Percentiles rank a stretch among this genome's conserved stretches.
Evolutionary conservation across 2,888 invertebrate genomes (phyloP).

Genomic region (Mythimna impura): DNA sequence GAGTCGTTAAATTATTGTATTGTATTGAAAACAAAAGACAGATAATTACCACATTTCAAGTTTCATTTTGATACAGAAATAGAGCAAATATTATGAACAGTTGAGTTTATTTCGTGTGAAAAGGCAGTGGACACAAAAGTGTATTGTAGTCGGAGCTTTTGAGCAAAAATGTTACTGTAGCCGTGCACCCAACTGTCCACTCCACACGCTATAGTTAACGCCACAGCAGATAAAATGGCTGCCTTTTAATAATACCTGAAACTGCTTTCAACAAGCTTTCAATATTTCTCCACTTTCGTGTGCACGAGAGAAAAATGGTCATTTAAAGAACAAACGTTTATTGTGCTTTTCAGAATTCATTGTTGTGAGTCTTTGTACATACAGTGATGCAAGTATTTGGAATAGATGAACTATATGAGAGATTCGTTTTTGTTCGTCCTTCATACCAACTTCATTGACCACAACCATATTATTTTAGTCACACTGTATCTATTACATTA

Average conservation of each 20-base stretch:
- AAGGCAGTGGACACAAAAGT: constrained; percentile 30
- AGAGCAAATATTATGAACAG: constrained; percentile 10
- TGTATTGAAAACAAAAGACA: constrained; percentile 40
- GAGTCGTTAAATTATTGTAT: constrained; percentile 27
- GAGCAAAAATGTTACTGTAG: constrained; percentile 21
- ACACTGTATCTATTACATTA: too few species aligned
- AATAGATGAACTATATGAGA: not conserved
- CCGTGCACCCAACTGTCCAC: constrained; percentile 13
- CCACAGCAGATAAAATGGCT: constrained; percentile 35
- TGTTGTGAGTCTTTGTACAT: not conserved
- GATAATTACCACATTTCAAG: constrained; percentile 22
- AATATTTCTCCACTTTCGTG: constrained; percentile 25
- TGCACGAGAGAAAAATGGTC: constrained; percentile 6
- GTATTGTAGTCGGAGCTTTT: constrained; percentile 38
- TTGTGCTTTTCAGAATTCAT: constrained; percentile 2
- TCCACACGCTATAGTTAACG: constrained; percentile 30
- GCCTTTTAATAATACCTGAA: constrained; percentile 29
- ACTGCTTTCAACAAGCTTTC: constrained; percentile 30
- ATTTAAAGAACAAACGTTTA: constrained; percentile 26
- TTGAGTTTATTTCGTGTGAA: constrained; percentile 15
- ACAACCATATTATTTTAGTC: too few species aligned
- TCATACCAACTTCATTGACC: not conserved
- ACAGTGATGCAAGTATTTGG: not conserved
- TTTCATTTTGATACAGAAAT: constrained; percentile 21
- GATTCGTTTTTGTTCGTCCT: not conserved